Evolutionary conservation across 2,888 invertebrate genomes (phyloP), one percentile per base, ranked within the genome.

Genomic region (Mamestra brassicae): DNA sequence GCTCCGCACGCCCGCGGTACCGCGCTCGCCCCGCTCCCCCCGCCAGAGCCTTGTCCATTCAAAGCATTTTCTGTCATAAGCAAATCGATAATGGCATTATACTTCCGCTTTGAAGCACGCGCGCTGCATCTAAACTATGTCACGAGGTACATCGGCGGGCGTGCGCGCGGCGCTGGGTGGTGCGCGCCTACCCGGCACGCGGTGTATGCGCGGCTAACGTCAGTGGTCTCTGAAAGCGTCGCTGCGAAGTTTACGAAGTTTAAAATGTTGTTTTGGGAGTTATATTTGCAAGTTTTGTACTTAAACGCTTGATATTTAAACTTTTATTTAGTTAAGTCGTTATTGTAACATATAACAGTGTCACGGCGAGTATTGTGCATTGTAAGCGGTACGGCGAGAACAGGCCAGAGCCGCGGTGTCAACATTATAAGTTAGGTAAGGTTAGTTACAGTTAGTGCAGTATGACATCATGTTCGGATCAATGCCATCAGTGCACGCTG

Each of bases 21-120:
- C 80, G 75, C 85, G 72, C 78, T 76, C 75, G 63, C 84, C 81
- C 80, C 89, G 76, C 90, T 75, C 89, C 80, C 89, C 76, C 91
- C 83, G 88, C 77, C 74, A 81, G 85, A 90, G 85, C 93, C 93
- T 91, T 91, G 90, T 94, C 94, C 96, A 96, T 96, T 96, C 96
- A 96, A 95, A 94, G 95, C 95, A 95, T 95, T 94, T 94, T 95
- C 95, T 95, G 96, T 96, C 95, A 95, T 96, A 95, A 94, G 95
- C 94, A 93, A 95, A 96, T 96, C 96, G 95, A 96, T 96, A 96
- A 95, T 96, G 94, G 94, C 96, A 96, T 95, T 95, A 94, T 93
- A 95, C 95, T 96, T 96, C 96, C 96, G 96, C 92, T 92, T 94
- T 90, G 90, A 92, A 93, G 92, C 93, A 95, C 95, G 94, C 94